phyloP scores from a whole-genome alignment of 2,113 vertebrate genomes.

The Cottus gobio region DNA sequence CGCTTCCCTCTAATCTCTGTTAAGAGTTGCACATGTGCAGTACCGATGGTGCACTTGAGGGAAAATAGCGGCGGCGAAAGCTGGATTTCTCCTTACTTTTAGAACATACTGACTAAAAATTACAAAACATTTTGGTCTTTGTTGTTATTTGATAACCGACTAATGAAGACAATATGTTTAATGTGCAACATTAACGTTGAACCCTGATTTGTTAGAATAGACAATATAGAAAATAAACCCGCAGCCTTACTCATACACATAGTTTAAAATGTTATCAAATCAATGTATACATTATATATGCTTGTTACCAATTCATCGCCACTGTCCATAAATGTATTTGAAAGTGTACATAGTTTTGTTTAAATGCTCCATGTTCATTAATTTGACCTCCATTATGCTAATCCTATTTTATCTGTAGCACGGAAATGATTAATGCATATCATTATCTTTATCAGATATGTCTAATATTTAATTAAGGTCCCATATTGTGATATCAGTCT shows the following conservation, averaged over 20 bases:
- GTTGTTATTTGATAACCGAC: not conserved
- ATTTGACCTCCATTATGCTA: conserved; percentile 16
- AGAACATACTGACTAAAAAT: not conserved
- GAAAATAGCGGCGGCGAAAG: no score
- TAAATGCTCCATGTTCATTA: not conserved
- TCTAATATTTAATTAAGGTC: conserved; percentile 28
- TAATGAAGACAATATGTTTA: not conserved
- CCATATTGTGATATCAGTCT: not conserved
- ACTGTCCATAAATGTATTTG: not conserved
- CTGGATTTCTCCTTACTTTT: not conserved
- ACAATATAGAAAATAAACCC: not conserved
- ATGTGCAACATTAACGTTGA: no score
- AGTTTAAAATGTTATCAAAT: not conserved
- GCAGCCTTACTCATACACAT: not conserved
- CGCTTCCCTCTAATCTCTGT: no score
- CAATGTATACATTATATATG: not conserved
- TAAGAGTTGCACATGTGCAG: no score
- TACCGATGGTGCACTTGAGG: no score
- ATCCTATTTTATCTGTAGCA: conserved; percentile 26
- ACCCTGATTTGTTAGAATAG: not conserved
- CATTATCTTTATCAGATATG: conserved; percentile 39
- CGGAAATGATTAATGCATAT: conserved; percentile 13
- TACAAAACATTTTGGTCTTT: not conserved
- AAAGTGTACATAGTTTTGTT: not conserved
- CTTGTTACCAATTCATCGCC: not conserved